These are phyloP conservation scores for Leptocoma aspasia DNA, from an alignment of 2,113 vertebrate species.

Conservation along the genomic window DNA sequence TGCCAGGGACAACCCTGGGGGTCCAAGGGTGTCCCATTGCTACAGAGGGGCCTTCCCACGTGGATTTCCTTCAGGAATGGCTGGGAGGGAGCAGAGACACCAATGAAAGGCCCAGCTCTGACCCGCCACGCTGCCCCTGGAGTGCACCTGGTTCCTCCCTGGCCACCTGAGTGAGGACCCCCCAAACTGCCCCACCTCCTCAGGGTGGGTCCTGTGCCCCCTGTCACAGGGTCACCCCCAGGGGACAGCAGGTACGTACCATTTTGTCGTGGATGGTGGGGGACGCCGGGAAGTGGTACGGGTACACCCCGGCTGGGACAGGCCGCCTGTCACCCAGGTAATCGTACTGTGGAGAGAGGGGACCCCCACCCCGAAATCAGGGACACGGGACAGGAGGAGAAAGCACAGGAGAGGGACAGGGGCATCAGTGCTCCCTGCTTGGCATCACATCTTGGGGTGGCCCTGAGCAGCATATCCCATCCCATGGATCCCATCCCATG, in stretches of 20 bases:
- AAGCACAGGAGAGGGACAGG: rapidly evolving
- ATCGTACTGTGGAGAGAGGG: constrained; percentile 84
- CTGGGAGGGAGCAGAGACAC: not conserved
- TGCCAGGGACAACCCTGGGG: not conserved
- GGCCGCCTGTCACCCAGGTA: constrained; percentile 89
- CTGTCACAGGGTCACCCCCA: not conserved
- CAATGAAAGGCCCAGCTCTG: not conserved
- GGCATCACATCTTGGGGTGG: rapidly evolving
- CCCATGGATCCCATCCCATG: not conserved
- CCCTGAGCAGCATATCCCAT: not conserved
- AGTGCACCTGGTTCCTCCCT: not conserved
- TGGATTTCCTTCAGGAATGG: not conserved
- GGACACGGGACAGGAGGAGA: not conserved
- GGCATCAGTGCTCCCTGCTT: rapidly evolving
- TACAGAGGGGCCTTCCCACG: not conserved
- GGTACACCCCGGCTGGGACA: constrained; percentile 82
- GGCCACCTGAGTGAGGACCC: not conserved
- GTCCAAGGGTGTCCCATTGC: not conserved
- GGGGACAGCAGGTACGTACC: constrained; percentile 74
- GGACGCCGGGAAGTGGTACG: constrained; percentile 89
- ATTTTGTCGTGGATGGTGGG: constrained; percentile 90
- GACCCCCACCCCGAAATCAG: not conserved
- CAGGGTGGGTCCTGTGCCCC: rapidly evolving
- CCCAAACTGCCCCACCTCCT: not conserved
- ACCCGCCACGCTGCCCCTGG: not conserved